These are phyloP conservation scores for Pipistrellus pygmaeus DNA, from an alignment of 2,797 vertebrate species.

Conservation along the genomic window DNA sequence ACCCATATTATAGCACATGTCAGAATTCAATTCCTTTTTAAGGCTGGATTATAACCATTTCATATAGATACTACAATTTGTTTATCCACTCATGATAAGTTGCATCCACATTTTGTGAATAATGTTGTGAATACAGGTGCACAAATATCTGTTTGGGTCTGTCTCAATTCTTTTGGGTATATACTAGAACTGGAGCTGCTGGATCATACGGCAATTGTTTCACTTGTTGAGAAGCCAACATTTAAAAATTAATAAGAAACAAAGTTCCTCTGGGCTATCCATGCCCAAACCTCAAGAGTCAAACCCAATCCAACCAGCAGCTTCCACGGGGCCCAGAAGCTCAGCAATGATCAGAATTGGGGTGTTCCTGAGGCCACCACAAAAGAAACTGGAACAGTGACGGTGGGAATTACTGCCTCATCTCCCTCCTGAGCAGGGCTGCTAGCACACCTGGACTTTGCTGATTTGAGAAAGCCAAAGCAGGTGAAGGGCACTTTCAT, in stretches of 20 bases:
- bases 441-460: not conserved
- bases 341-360: not conserved
- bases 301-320: not conserved
- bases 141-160: not conserved
- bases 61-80: not conserved
- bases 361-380: not conserved
- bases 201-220: not conserved
- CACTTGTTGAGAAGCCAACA: not conserved
- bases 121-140: not conserved
- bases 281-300: not conserved
- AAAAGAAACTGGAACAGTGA: not conserved
- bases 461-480: not conserved
- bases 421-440: not conserved
- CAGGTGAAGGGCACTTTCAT: not conserved
- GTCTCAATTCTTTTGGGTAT: not conserved
- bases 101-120: not conserved
- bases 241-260: slow-evolving; percentile 19
- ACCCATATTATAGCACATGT: not conserved
- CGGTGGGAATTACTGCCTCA: not conserved
- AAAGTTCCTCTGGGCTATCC: not conserved
- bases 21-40: slow-evolving; percentile 37
- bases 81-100: not conserved
- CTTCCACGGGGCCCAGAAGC: not conserved
- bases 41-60: not conserved
- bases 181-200: not conserved